Percentiles rank a stretch among this genome's conserved stretches.
These are phyloP conservation scores for Polylopha cassiicola DNA, from an alignment of 2,888 invertebrate species.

Conservation along the genomic window DNA sequence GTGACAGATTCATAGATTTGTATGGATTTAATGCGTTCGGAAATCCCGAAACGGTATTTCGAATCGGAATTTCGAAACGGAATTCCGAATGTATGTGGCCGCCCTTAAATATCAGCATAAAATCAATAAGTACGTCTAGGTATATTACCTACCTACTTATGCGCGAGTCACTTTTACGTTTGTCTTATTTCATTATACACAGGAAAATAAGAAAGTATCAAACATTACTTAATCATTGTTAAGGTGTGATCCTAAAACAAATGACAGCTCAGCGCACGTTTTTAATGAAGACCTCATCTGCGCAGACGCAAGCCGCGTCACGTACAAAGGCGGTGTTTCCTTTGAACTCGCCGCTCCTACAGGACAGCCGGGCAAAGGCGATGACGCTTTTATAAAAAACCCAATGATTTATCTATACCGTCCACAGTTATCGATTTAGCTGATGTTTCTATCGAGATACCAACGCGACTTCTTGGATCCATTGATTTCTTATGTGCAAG, in stretches of 20 bases:
- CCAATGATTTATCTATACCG: conserved; percentile 70
- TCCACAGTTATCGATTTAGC: conserved; percentile 37
- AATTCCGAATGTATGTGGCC: too few relatives aligned
- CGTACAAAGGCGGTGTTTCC: conserved; percentile 42
- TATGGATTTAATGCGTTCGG: too few relatives aligned
- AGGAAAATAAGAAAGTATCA: too few relatives aligned
- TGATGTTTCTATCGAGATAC: conserved; percentile 35
- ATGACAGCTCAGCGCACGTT: conserved; percentile 42
- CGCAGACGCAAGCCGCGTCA: conserved; percentile 38
- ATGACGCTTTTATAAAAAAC: conserved; percentile 73
- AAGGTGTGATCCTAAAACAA: conserved; percentile 35
- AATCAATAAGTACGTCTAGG: too few relatives aligned
- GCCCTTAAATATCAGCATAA: too few relatives aligned
- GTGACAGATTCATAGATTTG: too few relatives aligned
- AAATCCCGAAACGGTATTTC: too few relatives aligned
- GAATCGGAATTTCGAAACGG: too few relatives aligned
- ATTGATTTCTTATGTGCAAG: background rate
- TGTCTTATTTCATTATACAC: too few relatives aligned
- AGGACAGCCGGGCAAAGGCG: conserved; percentile 52
- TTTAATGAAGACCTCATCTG: conserved; percentile 64
- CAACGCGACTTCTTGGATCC: background rate
- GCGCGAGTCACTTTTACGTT: too few relatives aligned
- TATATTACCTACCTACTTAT: too few relatives aligned
- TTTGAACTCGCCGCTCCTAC: conserved; percentile 50
- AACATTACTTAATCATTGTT: conserved; percentile 33